Percentiles rank a stretch among this genome's conserved stretches.
phyloP scores from a whole-genome alignment of 1,140 invertebrate species.

The Archivesica marissinica region DNA sequence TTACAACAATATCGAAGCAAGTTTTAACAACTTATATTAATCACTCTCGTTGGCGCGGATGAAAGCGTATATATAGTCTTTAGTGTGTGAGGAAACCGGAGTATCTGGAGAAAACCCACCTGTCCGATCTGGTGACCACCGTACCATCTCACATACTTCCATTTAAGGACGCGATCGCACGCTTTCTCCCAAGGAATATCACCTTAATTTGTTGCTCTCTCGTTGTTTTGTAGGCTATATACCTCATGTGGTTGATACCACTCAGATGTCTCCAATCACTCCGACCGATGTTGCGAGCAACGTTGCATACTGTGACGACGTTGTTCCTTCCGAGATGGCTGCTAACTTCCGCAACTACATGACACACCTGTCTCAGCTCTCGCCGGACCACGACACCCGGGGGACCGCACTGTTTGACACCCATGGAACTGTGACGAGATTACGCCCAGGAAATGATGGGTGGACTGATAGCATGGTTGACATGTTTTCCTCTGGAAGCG shows the following conservation, averaged over 20 bases:
- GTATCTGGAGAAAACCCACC: no score
- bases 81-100: no score
- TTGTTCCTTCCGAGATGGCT: constrained; percentile 61
- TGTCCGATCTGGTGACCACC: no score
- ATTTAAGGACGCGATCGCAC: no score
- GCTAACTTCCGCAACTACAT: constrained; percentile 76
- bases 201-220: no score
- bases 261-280: constrained; percentile 31
- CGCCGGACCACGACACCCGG: constrained; percentile 53
- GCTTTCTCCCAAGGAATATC: no score
- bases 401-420: constrained; percentile 21
- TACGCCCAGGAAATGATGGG: constrained; percentile 3
- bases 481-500: constrained; percentile 68
- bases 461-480: constrained; percentile 45
- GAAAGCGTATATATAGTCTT: no score
- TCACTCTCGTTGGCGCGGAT: no score
- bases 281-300: neutral
- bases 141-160: no score
- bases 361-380: constrained; percentile 73
- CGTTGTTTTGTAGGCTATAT: constrained; percentile 4
- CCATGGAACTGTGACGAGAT: neutral
- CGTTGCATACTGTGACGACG: constrained; percentile 41
- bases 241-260: constrained; percentile 36
- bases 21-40: no score
- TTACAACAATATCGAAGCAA: no score